Evolutionary conservation across 2,888 invertebrate species (phyloP).

Genomic region (Rosalia funebris): DNA sequence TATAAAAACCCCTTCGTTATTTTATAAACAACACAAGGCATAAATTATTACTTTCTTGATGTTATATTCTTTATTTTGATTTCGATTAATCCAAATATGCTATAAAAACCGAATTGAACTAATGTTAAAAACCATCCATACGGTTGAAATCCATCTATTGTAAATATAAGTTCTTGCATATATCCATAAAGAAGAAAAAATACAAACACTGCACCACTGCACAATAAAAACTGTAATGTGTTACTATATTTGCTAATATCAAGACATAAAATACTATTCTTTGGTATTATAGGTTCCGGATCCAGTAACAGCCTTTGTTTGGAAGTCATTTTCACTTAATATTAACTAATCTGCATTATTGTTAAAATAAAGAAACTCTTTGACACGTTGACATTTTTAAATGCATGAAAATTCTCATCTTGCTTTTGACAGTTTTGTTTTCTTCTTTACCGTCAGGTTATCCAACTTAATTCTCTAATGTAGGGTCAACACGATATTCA

Average conservation of each 20-base stretch:
- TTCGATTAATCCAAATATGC: slow-evolving; percentile 82
- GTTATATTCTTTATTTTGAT: slow-evolving; percentile 71
- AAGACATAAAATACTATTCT: slow-evolving; percentile 77
- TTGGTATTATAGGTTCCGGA: slow-evolving; percentile 58
- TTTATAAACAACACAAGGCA: slow-evolving; percentile 2
- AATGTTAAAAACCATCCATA: slow-evolving; percentile 93
- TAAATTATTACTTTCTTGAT: slow-evolving; percentile 65
- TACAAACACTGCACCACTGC: slow-evolving; percentile 83
- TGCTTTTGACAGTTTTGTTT: neutral
- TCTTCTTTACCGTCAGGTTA: slow-evolving; percentile 9
- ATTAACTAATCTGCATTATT: slow-evolving; percentile 6
- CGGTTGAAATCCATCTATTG: slow-evolving; percentile 87
- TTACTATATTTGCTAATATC: slow-evolving; percentile 75
- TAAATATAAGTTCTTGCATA: slow-evolving; percentile 91
- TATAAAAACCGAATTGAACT: slow-evolving; percentile 89
- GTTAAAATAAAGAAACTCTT: slow-evolving; percentile 6
- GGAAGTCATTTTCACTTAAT: slow-evolving; percentile 19
- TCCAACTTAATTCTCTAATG: neutral
- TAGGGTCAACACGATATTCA: neutral
- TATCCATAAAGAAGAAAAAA: slow-evolving; percentile 93
- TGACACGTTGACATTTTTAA: slow-evolving; percentile 45
- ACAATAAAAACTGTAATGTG: slow-evolving; percentile 78
- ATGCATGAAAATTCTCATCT: slow-evolving; percentile 2
- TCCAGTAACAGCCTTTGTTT: slow-evolving; percentile 40
- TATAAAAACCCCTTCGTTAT: slow-evolving; percentile 62